Evolutionary conservation across 2,888 invertebrate genomes (phyloP).

Genomic region (Sericinus montela): DNA sequence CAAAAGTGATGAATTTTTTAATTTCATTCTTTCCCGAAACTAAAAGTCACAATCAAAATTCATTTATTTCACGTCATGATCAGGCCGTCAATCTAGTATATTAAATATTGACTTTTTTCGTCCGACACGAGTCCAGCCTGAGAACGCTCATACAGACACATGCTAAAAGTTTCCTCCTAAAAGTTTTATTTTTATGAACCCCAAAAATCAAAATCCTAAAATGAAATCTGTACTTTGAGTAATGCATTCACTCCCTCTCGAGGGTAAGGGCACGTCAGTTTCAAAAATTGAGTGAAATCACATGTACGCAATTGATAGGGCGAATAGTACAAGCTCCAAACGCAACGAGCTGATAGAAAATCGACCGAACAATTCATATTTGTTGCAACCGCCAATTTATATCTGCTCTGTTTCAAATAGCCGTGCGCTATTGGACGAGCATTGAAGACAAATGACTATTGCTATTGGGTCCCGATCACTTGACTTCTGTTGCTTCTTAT

Average conservation of each 20-base stretch:
- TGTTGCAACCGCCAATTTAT: slow-evolving; percentile 67
- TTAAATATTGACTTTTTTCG: too few species aligned
- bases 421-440: slow-evolving; percentile 56
- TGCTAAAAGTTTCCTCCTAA: neutral
- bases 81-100: too few species aligned
- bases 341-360: slow-evolving; percentile 39
- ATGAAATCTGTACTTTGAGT: slow-evolving; percentile 60
- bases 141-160: too few species aligned
- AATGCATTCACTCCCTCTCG: slow-evolving; percentile 49
- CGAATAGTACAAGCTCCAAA: slow-evolving; percentile 32
- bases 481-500: slow-evolving; percentile 35
- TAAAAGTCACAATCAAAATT: too few species aligned
- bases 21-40: too few species aligned
- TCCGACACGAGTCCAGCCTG: too few species aligned
- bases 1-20: too few species aligned
- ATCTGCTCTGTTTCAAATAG: slow-evolving; percentile 68
- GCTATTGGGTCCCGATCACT: slow-evolving; percentile 36
- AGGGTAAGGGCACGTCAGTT: slow-evolving; percentile 67
- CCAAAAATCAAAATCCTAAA: slow-evolving; percentile 1
- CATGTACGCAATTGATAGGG: slow-evolving; percentile 73
- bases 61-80: too few species aligned
- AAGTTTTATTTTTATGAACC: too few species aligned
- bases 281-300: slow-evolving; percentile 77
- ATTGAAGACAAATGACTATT: slow-evolving; percentile 65
- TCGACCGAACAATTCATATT: slow-evolving; percentile 56